Percentiles rank a stretch among this genome's conserved stretches.
Conservation (phyloP, 2,797 vertebrate species). For the Knipowitschia caucasica region DNA sequence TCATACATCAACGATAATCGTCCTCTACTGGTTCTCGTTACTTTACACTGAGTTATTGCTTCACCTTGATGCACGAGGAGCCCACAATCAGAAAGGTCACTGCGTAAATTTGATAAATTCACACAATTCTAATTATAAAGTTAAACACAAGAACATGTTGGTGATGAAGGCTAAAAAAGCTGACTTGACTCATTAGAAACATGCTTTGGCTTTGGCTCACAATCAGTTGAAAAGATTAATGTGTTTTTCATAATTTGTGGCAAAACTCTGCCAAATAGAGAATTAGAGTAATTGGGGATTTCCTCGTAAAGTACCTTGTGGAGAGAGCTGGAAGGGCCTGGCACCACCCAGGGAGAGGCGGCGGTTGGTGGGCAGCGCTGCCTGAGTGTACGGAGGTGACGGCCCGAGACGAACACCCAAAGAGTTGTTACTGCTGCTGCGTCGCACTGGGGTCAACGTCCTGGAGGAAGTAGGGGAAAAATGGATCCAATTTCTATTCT, state of each 20-base stretch:
- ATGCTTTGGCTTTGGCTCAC: not conserved
- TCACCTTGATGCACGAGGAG: too few species aligned
- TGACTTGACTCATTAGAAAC: not conserved
- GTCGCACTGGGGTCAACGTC: slow-evolving; percentile 69
- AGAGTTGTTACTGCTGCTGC: slow-evolving; percentile 84
- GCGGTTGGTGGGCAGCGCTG: slow-evolving; percentile 64
- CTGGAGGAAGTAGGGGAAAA: too few species aligned
- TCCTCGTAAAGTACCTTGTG: slow-evolving; percentile 78
- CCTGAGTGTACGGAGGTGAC: slow-evolving; percentile 81
- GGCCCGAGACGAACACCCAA: slow-evolving; percentile 78
- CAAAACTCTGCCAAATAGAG: not conserved
- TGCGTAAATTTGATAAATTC: too few species aligned
- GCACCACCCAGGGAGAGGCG: slow-evolving; percentile 86
- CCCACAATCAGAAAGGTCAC: too few species aligned
- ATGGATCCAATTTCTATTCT: too few species aligned
- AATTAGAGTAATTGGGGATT: not conserved
- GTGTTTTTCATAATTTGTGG: not conserved
- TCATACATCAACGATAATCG: too few species aligned
- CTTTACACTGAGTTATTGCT: too few species aligned
- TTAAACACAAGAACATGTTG: too few species aligned
- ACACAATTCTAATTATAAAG: too few species aligned
- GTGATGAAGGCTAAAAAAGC: not conserved
- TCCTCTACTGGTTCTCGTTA: too few species aligned
- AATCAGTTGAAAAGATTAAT: not conserved
- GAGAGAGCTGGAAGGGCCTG: slow-evolving; percentile 83